Conservation (phyloP, 2,888 invertebrate genomes). For the Noctua janthe region DNA sequence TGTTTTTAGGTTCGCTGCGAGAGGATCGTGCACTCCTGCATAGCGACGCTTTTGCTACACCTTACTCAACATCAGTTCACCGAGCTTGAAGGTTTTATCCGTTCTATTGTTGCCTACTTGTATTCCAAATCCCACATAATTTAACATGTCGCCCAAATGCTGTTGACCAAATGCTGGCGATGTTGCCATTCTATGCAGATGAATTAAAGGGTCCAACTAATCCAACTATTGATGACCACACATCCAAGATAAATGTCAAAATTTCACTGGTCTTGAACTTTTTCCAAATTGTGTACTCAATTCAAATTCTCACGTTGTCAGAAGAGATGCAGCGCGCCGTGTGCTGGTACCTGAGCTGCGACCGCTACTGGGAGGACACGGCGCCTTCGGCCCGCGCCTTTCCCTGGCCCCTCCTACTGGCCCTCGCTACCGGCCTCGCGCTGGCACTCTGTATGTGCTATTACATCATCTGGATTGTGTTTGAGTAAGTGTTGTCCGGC, state of each 20-base stretch:
- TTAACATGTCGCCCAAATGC: background rate
- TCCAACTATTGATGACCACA: background rate
- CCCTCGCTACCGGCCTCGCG: slow-evolving; percentile 95
- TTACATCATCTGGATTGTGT: slow-evolving; percentile 97
- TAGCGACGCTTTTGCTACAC: slow-evolving; percentile 94
- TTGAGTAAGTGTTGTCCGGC: slow-evolving; percentile 93
- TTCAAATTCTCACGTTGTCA: slow-evolving; percentile 74
- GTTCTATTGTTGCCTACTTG: background rate
- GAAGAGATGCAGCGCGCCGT: slow-evolving; percentile 97
- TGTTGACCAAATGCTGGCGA: background rate
- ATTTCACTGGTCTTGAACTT: background rate
- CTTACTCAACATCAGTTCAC: slow-evolving; percentile 95
- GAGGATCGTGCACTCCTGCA: slow-evolving; percentile 95
- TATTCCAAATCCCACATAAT: background rate
- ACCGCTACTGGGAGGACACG: slow-evolving; percentile 97
- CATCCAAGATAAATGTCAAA: background rate
- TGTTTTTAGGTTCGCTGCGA: slow-evolving; percentile 91
- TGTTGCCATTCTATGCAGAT: background rate
- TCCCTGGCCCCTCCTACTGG: slow-evolving; percentile 94
- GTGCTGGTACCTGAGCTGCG: slow-evolving; percentile 98
- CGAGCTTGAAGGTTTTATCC: slow-evolving; percentile 94
- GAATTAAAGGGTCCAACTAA: background rate
- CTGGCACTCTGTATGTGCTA: slow-evolving; percentile 97
- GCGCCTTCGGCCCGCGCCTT: slow-evolving; percentile 94
- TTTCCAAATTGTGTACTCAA: background rate